These are phyloP conservation scores for Neoaliturus tenellus DNA, from an alignment of 2,888 invertebrate genomes.

Conservation along the genomic window DNA sequence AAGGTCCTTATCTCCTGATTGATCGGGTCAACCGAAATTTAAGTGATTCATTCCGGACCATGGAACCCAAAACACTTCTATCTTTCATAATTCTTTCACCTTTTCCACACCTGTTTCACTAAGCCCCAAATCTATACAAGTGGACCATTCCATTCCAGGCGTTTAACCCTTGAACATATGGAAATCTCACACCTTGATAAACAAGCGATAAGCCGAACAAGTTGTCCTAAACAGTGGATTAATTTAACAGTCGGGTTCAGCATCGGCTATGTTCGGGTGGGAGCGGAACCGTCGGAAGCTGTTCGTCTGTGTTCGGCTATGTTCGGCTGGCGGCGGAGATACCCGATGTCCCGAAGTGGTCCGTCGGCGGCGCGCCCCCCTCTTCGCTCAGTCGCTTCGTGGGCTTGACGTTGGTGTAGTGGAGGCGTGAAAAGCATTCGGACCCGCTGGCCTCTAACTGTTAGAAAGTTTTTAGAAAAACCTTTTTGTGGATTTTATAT, in stretches of 20 bases:
- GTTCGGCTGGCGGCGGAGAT: not conserved
- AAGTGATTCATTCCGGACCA: too few relatives aligned
- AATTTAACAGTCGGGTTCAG: not conserved
- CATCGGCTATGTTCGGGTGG: not conserved
- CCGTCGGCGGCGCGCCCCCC: not conserved
- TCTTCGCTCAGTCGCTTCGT: not conserved
- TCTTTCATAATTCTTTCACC: too few relatives aligned
- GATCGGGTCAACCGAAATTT: too few relatives aligned
- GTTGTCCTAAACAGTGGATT: conserved; percentile 38
- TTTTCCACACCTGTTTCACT: too few relatives aligned
- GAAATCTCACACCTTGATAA: conserved; percentile 14
- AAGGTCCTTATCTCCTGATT: too few relatives aligned
- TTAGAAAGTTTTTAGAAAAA: not conserved
- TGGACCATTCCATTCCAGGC: not conserved
- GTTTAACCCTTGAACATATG: conserved; percentile 9
- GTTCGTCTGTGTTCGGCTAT: not conserved
- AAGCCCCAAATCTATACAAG: too few relatives aligned
- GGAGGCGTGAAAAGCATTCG: not conserved
- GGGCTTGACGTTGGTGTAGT: not conserved
- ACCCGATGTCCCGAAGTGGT: not conserved
- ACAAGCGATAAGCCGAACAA: conserved; percentile 14
- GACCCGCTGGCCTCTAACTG: not conserved
- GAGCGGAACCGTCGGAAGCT: conserved; percentile 5
- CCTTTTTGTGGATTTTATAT: not conserved
- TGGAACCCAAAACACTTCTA: too few relatives aligned